phyloP scores from a whole-genome alignment of 2,888 invertebrate genomes.

The Sialis lutaria region DNA sequence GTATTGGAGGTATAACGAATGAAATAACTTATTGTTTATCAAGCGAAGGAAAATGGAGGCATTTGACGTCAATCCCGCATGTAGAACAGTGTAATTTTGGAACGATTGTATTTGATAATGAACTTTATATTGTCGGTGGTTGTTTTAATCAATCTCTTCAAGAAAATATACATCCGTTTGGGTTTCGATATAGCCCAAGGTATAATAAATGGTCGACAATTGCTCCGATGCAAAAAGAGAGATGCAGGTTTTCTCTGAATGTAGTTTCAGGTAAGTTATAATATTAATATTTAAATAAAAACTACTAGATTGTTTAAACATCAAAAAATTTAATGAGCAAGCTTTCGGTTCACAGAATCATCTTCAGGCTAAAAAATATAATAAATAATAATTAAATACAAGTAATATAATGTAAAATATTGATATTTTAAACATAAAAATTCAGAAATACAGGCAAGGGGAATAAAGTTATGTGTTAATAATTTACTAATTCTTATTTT shows the following conservation, averaged over 20 bases:
- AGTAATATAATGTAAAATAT: too few species aligned
- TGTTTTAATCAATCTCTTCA: constrained; percentile 49
- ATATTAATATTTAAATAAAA: too few species aligned
- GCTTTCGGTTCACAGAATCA: too few species aligned
- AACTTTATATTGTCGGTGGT: constrained; percentile 51
- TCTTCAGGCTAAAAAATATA: too few species aligned
- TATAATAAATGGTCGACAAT: constrained; percentile 48
- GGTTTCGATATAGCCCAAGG: constrained; percentile 44
- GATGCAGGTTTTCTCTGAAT: constrained; percentile 47
- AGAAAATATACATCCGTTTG: constrained; percentile 56
- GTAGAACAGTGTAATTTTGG: constrained; percentile 60
- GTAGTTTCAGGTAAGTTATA: constrained; percentile 24
- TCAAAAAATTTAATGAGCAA: too few species aligned
- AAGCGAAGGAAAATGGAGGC: constrained; percentile 39
- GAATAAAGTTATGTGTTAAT: too few species aligned
- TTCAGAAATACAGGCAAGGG: too few species aligned
- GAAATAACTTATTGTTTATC: constrained; percentile 46
- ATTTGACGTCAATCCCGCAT: constrained; percentile 50
- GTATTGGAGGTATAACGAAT: constrained; percentile 45
- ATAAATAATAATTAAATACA: too few species aligned
- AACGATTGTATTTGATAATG: constrained; percentile 46
- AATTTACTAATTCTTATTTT: too few species aligned
- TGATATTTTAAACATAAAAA: too few species aligned
- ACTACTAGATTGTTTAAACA: too few species aligned
- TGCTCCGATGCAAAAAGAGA: constrained; percentile 44